These are phyloP conservation scores for Ophion ellenae DNA, from an alignment of 2,888 invertebrate species.

Conservation along the genomic window DNA sequence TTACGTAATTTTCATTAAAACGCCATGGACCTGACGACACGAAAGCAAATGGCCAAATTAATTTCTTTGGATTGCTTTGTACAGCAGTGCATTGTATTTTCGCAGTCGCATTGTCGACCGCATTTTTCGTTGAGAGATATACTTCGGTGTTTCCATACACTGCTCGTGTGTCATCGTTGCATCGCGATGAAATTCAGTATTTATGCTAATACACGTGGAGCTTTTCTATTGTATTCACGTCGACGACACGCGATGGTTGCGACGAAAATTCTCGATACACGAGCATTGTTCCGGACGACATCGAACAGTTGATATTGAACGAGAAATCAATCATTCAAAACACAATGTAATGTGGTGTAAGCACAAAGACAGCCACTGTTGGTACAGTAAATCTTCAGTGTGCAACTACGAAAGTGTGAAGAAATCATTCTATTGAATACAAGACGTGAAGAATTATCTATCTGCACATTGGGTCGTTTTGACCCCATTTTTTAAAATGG, in stretches of 20 bases:
- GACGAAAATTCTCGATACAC: conserved; percentile 8
- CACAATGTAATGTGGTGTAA: not conserved
- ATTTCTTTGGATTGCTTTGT: not conserved
- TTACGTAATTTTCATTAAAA: not conserved
- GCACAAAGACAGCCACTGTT: not conserved
- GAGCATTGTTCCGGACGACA: conserved; percentile 20
- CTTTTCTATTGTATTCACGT: conserved; percentile 32
- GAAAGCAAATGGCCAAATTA: not conserved
- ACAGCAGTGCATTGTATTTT: not conserved
- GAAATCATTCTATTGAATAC: too few relatives aligned
- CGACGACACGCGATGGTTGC: conserved; percentile 17
- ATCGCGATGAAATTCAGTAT: conserved; percentile 39
- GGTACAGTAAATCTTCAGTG: not conserved
- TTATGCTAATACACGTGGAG: conserved; percentile 19
- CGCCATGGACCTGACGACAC: too few relatives aligned
- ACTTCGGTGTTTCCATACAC: not conserved
- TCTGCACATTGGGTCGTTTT: too few relatives aligned
- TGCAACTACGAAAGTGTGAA: not conserved
- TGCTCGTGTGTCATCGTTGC: not conserved
- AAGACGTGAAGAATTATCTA: too few relatives aligned
- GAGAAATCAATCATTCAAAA: not conserved
- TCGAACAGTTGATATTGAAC: conserved; percentile 17
- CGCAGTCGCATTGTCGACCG: not conserved
- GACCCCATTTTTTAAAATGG: too few relatives aligned
- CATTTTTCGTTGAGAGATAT: not conserved